These are phyloP conservation scores for Limenitis camilla DNA, from an alignment of 2,888 invertebrate genomes.

Conservation along the genomic window DNA sequence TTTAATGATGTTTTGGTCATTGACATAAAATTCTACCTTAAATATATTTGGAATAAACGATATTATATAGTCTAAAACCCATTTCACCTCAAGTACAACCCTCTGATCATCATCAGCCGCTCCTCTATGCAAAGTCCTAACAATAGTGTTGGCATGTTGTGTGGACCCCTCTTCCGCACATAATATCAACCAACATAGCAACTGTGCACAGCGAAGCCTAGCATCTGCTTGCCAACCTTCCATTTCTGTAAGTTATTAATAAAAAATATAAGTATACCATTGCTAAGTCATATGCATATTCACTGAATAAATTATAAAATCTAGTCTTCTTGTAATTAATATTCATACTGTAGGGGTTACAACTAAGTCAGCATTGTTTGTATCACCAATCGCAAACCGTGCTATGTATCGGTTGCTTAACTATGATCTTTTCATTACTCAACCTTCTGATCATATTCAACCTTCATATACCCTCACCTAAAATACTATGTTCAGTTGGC, in stretches of 20 bases:
- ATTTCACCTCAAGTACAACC: conserved; percentile 71
- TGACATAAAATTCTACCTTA: too few species aligned
- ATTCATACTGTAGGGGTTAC: too few species aligned
- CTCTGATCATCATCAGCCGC: conserved; percentile 79
- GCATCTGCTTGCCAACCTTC: conserved; percentile 83
- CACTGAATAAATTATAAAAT: background rate
- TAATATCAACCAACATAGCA: conserved; percentile 81
- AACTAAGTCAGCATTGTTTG: too few species aligned
- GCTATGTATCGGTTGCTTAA: too few species aligned
- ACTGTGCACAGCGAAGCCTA: conserved; percentile 81
- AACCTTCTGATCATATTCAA: too few species aligned
- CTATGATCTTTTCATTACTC: too few species aligned
- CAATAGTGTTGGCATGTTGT: conserved; percentile 79
- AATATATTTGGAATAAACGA: background rate
- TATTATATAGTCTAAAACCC: too few species aligned
- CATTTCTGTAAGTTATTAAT: conserved; percentile 69
- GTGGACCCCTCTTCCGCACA: conserved; percentile 84
- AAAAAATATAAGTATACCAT: background rate
- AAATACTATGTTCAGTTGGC: too few species aligned
- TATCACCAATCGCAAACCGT: too few species aligned
- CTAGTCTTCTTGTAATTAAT: too few species aligned
- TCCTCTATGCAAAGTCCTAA: conserved; percentile 66
- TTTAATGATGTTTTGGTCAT: too few species aligned
- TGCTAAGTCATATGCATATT: background rate
- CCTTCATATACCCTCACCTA: too few species aligned